Base-by-base conservation (phyloP, 2,797 vertebrate genomes). In the Hephaestus fuliginosus region DNA sequence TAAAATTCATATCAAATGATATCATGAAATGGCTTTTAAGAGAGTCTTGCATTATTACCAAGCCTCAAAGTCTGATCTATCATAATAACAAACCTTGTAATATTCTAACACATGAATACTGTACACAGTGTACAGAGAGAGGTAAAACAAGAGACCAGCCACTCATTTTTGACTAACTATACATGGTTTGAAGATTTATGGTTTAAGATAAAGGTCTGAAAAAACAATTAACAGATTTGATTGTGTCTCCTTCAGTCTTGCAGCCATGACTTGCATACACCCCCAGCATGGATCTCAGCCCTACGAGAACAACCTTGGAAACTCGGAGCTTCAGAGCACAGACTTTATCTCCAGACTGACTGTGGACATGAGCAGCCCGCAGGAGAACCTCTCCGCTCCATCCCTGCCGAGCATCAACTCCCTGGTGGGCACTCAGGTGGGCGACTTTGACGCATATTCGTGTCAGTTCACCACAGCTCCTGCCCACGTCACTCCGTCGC, bases 251-350 rank as follows among this genome's bases (percentile, higher is more conserved):
- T 81, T 33, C 83, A 88, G 79, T 64, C 56, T 81, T 74, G 77
- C 91, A 98, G 97, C 95, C 93, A 99, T 99, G 98, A 98, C 97
- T 95, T 98, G 97, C 95, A 96, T 98, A 86, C 97, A 98, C 95
- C 95, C 97, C 12, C 97, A 97, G 85, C 96, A 96, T 94, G 95
- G 96, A 92, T 93, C 96, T 80, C 93, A 93, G 89, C 86, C 95
- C 79, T 96, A 94, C 56, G 97, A 98, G 76, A 96, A 94, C 92
- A 84, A 72, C 84, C 62, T 91, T 7, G 94, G 95, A 92, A 92
- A 89, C 68, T 81, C 93, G 0, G 97, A 98, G 70, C 91, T 96
- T 88, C 94, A 98, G 88, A 97, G 87, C 88, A 83, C 96, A 9
- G 97, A 98, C 84, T 93, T 97, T 67, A 90, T 93, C 88, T 96